These are phyloP conservation scores for Carlito syrichta DNA, from an alignment of 2,113 vertebrate genomes.

Conservation along the genomic window DNA sequence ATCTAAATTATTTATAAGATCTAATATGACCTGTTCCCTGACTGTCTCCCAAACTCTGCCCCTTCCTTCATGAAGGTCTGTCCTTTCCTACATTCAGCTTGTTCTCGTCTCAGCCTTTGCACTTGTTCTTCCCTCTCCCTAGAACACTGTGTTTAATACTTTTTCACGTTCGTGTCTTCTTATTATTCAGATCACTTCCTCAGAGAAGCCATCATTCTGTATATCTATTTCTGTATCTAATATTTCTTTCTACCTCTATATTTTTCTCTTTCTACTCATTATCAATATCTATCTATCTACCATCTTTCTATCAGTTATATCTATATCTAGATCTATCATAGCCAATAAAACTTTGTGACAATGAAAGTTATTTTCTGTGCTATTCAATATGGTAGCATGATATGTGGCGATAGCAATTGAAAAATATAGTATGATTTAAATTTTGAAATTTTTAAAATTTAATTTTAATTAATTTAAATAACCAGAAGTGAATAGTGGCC, in stretches of 20 bases:
- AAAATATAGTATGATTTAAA: not conserved
- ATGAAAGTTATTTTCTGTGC: not conserved
- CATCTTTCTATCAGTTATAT: not conserved
- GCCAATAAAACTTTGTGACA: not conserved
- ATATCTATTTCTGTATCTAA: not conserved
- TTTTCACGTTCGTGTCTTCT: not conserved
- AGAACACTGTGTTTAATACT: not conserved
- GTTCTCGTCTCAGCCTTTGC: not conserved
- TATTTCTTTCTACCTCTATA: not conserved
- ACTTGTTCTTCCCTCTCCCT: not conserved
- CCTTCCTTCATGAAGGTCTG: not conserved
- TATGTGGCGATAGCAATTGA: not conserved
- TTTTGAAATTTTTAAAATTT: not conserved
- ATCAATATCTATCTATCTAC: not conserved
- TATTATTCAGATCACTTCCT: not conserved
- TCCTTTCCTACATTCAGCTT: not conserved
- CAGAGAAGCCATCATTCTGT: not conserved
- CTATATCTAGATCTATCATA: not conserved
- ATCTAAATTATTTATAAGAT: not conserved
- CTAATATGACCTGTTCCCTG: not conserved
- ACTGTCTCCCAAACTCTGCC: fast-evolving
- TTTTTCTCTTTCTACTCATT: too few relatives aligned
- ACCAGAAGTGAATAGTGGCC: not conserved
- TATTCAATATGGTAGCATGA: not conserved
- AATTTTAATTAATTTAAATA: not conserved